phyloP scores from a whole-genome alignment of 2,888 invertebrate genomes.

The Elegia similella region DNA sequence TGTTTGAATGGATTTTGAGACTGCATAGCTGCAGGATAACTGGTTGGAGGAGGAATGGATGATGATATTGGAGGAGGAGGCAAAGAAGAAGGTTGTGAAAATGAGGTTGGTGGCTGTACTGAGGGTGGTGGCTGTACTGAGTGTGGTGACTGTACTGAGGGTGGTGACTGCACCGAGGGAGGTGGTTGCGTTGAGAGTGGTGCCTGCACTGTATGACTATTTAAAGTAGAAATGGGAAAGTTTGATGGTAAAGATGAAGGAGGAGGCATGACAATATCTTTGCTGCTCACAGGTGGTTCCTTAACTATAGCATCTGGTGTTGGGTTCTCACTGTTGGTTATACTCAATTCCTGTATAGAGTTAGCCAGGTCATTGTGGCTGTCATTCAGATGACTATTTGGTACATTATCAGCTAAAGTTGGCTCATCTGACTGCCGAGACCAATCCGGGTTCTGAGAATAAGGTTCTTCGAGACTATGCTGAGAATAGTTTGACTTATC shows the following conservation, averaged over 20 bases:
- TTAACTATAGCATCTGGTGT: slow-evolving; percentile 33
- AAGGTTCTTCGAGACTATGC: slow-evolving; percentile 48
- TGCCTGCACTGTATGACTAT: slow-evolving; percentile 18
- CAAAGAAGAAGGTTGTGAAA: slow-evolving; percentile 19
- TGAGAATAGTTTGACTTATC: slow-evolving; percentile 70
- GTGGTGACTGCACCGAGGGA: too few species aligned
- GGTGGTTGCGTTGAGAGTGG: not conserved
- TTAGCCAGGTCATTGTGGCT: slow-evolving; percentile 57
- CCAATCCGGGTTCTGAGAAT: slow-evolving; percentile 54
- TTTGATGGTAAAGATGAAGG: slow-evolving; percentile 36
- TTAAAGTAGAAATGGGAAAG: slow-evolving; percentile 27
- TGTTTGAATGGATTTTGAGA: slow-evolving; percentile 71
- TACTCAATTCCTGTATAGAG: slow-evolving; percentile 62
- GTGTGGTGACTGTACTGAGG: too few species aligned
- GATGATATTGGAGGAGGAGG: slow-evolving; percentile 28
- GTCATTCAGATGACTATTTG: slow-evolving; percentile 42
- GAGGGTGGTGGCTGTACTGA: too few species aligned
- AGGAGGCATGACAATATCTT: slow-evolving; percentile 30
- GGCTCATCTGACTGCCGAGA: slow-evolving; percentile 50
- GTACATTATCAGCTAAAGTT: slow-evolving; percentile 39
- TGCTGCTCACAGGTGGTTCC: slow-evolving; percentile 30
- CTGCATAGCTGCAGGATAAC: slow-evolving; percentile 43
- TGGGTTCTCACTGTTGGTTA: slow-evolving; percentile 53
- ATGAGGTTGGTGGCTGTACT: not conserved
- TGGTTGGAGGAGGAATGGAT: slow-evolving; percentile 40